Percentiles rank a stretch among this genome's conserved stretches.
phyloP scores from a whole-genome alignment of 2,888 invertebrate genomes.

The Sminthurides aquaticus region DNA sequence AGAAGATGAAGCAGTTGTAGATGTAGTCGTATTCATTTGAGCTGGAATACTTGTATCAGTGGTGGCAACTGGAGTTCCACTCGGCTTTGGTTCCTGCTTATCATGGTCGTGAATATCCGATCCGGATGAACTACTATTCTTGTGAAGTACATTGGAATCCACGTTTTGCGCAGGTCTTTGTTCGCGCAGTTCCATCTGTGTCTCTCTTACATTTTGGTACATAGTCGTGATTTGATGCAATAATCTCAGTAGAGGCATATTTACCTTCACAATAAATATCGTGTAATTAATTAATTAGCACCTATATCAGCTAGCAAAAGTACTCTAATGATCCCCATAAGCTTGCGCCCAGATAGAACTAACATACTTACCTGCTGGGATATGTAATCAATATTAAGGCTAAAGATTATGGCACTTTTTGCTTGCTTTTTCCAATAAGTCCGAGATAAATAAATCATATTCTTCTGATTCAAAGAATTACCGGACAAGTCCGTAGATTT shows the following conservation, averaged over 20 bases:
- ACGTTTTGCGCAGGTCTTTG: constrained; percentile 48
- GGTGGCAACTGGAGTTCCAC: constrained; percentile 7
- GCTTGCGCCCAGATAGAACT: no score
- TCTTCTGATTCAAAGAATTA: constrained; percentile 62
- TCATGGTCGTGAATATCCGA: constrained; percentile 33
- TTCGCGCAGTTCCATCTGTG: constrained; percentile 78
- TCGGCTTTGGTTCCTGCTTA: constrained; percentile 4
- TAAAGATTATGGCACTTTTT: constrained; percentile 84
- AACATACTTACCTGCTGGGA: constrained; percentile 83
- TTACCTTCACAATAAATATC: constrained; percentile 57
- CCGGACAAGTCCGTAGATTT: constrained; percentile 38
- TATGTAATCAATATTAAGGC: constrained; percentile 77
- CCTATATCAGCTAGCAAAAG: no score
- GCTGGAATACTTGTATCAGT: constrained; percentile 18
- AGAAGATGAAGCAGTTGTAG: constrained; percentile 26
- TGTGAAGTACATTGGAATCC: constrained; percentile 41
- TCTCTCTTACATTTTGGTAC: constrained; percentile 94
- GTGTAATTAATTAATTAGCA: no score
- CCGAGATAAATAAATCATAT: constrained; percentile 75
- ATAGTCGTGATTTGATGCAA: constrained; percentile 94
- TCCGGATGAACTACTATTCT: constrained; percentile 41
- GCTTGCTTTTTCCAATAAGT: constrained; percentile 84
- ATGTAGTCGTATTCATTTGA: constrained; percentile 21
- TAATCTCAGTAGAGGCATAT: constrained; percentile 86
- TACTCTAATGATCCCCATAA: no score